Base-by-base conservation (phyloP, 2,888 invertebrate genomes). In the Catocala fraxini region DNA sequence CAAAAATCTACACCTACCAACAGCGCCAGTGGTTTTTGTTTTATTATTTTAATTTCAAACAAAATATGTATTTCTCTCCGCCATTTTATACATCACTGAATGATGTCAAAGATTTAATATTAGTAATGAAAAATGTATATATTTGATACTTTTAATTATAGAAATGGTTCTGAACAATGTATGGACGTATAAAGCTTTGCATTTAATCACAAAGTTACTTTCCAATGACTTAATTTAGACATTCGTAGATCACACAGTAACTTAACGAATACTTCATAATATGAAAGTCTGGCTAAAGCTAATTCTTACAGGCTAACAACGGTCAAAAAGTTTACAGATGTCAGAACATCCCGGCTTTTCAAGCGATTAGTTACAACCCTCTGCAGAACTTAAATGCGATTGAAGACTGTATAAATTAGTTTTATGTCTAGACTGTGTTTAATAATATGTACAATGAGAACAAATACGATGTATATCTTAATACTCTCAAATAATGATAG, bases 111-210 rank as follows among this genome's bases (percentile, higher is more conserved):
- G 75, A 75, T 70, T 67, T 65, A 71, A 59, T 70, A 64, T 67
- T 70, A 77, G 62, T 68, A 60, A 74, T 74, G 70, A 73, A 71
- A 76, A 76, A 72, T 83, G 79, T 83, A 78, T 80, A 82, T 83
- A 83, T 74, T 70, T 77, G 65, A 75, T 79, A 75, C 59, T 75
- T 71, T 77, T 75, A 76, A 71, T 60, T 74, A 65, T 72, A 66
- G 61, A 70, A 46, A 61, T 71, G 70, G 63, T 75, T 76, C 71
- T 56, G 71, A 75, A 70, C 73, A 67, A 74, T 56, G 15, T 60
- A 65, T 15, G 41, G 53, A 66, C 56, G 59, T 71, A 63, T 53
- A 69, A 52, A 60, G 46, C 51, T 66, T 63, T 75, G 72, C 70
- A 76, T 76, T 74, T 74, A 75, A 54, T 63, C 60, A 53, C 46